Percentiles rank a stretch among this genome's conserved stretches.
phyloP scores from a whole-genome alignment of 2,888 invertebrate genomes.

The Eudiplozoon nipponicum region DNA sequence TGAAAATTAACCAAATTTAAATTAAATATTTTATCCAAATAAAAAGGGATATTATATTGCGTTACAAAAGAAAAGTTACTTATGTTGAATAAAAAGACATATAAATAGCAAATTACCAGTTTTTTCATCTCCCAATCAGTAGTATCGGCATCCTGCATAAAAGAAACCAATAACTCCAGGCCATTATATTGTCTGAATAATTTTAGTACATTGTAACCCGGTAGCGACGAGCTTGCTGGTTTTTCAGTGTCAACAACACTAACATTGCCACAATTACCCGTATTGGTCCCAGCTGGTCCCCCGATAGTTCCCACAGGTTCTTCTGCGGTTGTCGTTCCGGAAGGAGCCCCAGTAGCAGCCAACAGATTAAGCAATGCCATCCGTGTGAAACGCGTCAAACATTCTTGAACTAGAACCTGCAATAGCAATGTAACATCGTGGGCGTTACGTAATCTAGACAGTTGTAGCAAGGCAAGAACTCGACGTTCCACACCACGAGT shows the following conservation, averaged over 20 bases:
- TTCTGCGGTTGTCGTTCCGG: constrained; percentile 10
- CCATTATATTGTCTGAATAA: constrained; percentile 14
- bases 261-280: too few relatives aligned
- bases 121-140: constrained; percentile 5
- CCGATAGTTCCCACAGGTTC: too few relatives aligned
- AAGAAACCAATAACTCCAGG: constrained; percentile 12
- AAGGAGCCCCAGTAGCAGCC: neutral
- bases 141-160: constrained; percentile 12
- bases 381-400: constrained; percentile 10
- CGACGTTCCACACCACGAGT: constrained; percentile 8
- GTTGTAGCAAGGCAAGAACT: neutral
- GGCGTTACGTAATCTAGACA: constrained; percentile 1
- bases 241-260: too few relatives aligned
- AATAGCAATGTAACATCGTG: constrained; percentile 5
- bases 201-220: too few relatives aligned
- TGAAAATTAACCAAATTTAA: too few relatives aligned
- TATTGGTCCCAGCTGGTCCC: too few relatives aligned
- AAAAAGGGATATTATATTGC: too few relatives aligned
- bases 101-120: neutral
- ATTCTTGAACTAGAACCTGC: constrained; percentile 12
- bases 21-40: too few relatives aligned
- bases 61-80: too few relatives aligned
- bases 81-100: too few relatives aligned
- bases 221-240: too few relatives aligned
- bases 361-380: constrained; percentile 7